These are phyloP conservation scores for Gavia stellata DNA, from an alignment of 2,113 vertebrate genomes.

Conservation along the genomic window DNA sequence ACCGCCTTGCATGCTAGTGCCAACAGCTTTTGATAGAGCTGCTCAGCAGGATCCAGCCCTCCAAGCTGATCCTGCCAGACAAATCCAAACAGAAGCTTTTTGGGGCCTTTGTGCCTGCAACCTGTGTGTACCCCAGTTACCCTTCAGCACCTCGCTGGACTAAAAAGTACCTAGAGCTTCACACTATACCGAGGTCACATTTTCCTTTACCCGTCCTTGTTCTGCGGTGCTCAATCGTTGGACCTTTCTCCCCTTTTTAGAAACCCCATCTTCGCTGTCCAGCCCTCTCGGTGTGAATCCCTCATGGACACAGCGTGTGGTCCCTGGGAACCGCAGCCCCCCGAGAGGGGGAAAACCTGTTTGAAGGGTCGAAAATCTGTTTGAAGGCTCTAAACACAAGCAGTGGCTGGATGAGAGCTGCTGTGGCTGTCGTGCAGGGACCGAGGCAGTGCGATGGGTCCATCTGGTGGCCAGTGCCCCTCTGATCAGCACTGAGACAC, in stretches of 20 bases:
- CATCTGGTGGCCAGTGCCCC: neutral
- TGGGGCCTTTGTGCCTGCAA: neutral
- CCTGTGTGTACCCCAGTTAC: neutral
- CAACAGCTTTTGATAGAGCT: neutral
- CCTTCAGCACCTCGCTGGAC: neutral
- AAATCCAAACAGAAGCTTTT: neutral
- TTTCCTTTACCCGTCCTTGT: neutral
- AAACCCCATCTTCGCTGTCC: neutral
- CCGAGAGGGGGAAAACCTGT: rapidly evolving
- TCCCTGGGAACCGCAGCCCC: neutral
- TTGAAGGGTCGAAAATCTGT: neutral
- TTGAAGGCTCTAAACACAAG: neutral
- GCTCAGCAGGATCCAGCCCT: neutral
- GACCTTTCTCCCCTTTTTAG: neutral
- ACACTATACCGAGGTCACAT: rapidly evolving
- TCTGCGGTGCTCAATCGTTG: rapidly evolving
- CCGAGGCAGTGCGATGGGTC: neutral
- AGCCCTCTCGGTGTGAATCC: neutral
- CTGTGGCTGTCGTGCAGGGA: rapidly evolving
- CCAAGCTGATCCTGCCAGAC: neutral
- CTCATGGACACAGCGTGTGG: rapidly evolving
- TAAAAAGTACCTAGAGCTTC: neutral
- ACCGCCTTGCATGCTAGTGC: rapidly evolving
- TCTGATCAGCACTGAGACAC: rapidly evolving
- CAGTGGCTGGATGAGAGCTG: neutral